phyloP scores from a whole-genome alignment of 2,113 vertebrate species.

The Eulemur macaco region DNA sequence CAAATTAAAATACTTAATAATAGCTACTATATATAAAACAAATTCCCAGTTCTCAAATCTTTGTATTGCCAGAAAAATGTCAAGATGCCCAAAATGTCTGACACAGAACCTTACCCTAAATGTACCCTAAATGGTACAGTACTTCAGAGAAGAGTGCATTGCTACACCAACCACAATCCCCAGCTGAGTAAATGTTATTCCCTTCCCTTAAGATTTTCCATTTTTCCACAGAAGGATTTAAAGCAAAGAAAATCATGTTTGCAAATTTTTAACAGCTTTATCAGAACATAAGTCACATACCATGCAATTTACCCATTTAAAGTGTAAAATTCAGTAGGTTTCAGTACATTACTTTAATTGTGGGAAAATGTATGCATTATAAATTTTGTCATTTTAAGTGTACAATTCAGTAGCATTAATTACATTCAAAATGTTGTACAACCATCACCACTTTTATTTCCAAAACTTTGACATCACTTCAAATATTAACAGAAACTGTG shows the following conservation, averaged over 20 bases:
- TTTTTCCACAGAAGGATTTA: neutral
- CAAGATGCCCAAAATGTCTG: neutral
- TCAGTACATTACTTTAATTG: neutral
- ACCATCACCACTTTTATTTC: neutral
- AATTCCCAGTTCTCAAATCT: neutral
- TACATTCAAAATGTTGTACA: neutral
- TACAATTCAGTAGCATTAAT: neutral
- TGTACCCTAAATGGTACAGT: neutral
- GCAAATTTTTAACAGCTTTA: neutral
- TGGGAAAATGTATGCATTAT: neutral
- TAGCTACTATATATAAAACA: neutral
- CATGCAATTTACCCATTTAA: neutral
- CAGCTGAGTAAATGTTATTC: neutral
- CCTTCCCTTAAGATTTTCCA: neutral
- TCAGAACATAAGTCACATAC: neutral
- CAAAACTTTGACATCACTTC: neutral
- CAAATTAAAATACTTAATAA: slow-evolving; percentile 32
- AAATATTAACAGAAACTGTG: neutral
- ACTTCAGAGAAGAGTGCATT: neutral
- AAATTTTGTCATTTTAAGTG: neutral
- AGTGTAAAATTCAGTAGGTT: neutral
- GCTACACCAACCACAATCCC: no score
- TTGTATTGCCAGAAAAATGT: slow-evolving; percentile 25
- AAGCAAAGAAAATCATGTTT: neutral
- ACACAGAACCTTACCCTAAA: neutral